Percentiles rank a stretch among this genome's conserved stretches.
phyloP scores from a whole-genome alignment of 2,113 vertebrate genomes.

The Gnathonemus echidnorhynchus region DNA sequence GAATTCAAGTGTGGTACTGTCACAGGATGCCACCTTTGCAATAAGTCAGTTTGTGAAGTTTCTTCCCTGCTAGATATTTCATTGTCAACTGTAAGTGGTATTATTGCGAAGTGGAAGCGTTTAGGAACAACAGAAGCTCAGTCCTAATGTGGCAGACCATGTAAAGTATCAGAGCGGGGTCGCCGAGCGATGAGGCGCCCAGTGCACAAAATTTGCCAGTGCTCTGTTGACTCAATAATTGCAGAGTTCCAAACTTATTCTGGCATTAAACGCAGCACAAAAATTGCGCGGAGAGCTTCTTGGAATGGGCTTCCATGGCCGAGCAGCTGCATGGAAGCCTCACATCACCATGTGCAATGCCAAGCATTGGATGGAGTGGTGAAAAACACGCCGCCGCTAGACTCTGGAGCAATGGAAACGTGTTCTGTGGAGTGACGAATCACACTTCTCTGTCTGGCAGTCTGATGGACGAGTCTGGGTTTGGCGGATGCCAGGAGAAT shows the following conservation, averaged over 20 bases:
- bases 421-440: neutral
- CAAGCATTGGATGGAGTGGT: neutral
- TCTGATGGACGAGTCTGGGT: neutral
- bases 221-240: neutral
- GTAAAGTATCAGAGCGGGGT: neutral
- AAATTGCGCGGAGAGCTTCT: neutral
- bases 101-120: neutral
- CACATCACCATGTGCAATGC: neutral
- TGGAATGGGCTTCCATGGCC: neutral
- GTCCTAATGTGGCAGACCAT: neutral
- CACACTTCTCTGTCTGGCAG: neutral
- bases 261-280: neutral
- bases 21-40: neutral
- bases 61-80: neutral
- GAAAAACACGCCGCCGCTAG: neutral
- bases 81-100: neutral
- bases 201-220: neutral
- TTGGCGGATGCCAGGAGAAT: too few species aligned
- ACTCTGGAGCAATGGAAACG: neutral
- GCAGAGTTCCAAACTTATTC: neutral
- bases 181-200: neutral
- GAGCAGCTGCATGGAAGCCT: neutral
- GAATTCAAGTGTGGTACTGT: neutral
- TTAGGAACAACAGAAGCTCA: neutral
- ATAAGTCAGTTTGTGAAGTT: neutral